Percentiles rank a stretch among this genome's conserved stretches.
These are phyloP conservation scores for Procambarus clarkii DNA, from an alignment of 1,140 invertebrate genomes.

Conservation along the genomic window DNA sequence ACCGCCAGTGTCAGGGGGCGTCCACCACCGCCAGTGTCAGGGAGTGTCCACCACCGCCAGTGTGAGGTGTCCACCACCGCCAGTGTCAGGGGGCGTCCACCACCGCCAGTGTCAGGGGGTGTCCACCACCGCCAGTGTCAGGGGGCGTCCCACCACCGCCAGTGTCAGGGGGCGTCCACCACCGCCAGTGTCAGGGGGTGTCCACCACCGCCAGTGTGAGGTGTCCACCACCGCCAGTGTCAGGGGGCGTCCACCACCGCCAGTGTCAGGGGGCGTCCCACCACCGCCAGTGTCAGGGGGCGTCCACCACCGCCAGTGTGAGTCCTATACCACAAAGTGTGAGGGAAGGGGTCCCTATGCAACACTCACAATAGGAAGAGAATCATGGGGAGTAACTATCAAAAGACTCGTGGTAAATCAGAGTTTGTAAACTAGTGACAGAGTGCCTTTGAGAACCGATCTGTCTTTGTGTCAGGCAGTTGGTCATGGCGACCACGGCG, in stretches of 20 bases:
- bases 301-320: background rate
- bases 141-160: background rate
- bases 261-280: no score
- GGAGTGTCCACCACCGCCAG: background rate
- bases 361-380: no score
- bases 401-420: background rate
- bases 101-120: background rate
- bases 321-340: background rate
- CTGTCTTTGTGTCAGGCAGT: background rate
- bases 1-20: background rate
- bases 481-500: conserved; percentile 31
- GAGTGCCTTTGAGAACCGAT: background rate
- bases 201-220: no score
- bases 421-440: no score
- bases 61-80: background rate
- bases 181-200: no score
- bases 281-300: no score
- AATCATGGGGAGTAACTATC: background rate
- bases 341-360: background rate
- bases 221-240: no score
- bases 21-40: no score
- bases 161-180: no score
- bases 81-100: background rate
- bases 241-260: no score
- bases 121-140: background rate